A percentile compares a stretch with the other conserved stretches of the same genome.
Conservation (phyloP, 2,888 invertebrate species). For the Trachelus stipa region DNA sequence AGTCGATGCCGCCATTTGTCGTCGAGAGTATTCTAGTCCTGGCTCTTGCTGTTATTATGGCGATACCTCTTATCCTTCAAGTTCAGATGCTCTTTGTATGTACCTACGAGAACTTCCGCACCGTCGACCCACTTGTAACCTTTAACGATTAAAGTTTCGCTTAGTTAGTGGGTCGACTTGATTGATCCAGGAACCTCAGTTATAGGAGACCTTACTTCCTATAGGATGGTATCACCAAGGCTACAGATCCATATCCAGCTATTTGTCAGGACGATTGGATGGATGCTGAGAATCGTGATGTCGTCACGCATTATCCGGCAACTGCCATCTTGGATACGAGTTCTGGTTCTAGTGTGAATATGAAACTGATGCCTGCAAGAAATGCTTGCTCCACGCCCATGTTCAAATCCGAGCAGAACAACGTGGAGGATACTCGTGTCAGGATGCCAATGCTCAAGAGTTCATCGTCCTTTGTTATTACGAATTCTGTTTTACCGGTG, state of each 20-base stretch:
- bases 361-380: slow-evolving; percentile 34
- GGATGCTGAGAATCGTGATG: slow-evolving; percentile 24
- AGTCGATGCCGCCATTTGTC: slow-evolving; percentile 51
- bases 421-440: background rate
- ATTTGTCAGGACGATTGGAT: background rate
- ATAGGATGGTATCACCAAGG: background rate
- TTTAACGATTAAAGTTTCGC: background rate
- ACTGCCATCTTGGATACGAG: slow-evolving; percentile 36
- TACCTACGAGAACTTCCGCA: slow-evolving; percentile 12
- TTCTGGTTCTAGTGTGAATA: slow-evolving; percentile 44
- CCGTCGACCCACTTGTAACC: background rate
- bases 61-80: slow-evolving; percentile 50
- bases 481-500: slow-evolving; percentile 37
- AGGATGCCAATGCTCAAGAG: slow-evolving; percentile 22
- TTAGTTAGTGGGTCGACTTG: background rate
- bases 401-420: slow-evolving; percentile 18
- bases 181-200: background rate
- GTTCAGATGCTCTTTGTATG: slow-evolving; percentile 50
- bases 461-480: slow-evolving; percentile 42
- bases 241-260: background rate
- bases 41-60: slow-evolving; percentile 48
- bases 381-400: slow-evolving; percentile 43
- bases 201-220: background rate
- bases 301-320: slow-evolving; percentile 49
- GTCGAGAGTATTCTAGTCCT: slow-evolving; percentile 53